phyloP scores from a whole-genome alignment of 2,888 invertebrate species.

The Abrostola tripartita region DNA sequence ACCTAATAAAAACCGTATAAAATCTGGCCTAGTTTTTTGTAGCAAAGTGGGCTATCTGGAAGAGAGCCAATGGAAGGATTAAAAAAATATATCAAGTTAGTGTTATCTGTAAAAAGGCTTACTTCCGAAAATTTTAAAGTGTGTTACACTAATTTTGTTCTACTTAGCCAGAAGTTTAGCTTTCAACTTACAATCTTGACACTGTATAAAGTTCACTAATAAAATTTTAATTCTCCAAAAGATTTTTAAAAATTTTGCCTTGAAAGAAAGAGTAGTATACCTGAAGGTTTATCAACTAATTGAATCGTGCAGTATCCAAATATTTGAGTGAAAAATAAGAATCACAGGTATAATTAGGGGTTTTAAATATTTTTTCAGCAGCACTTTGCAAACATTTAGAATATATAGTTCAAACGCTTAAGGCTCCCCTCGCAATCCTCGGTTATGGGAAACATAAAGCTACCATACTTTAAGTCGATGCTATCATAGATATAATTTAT shows the following conservation, averaged over 20 bases:
- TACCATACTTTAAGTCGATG: slow-evolving; percentile 74
- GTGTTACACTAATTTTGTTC: not conserved
- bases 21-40: not conserved
- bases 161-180: not conserved
- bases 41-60: not conserved
- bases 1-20: not conserved
- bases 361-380: not conserved
- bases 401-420: slow-evolving; percentile 29
- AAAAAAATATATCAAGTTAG: not conserved
- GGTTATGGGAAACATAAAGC: slow-evolving; percentile 60
- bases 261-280: no score
- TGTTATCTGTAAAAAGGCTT: not conserved
- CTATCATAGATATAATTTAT: slow-evolving; percentile 81
- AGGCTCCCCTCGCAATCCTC: slow-evolving; percentile 32
- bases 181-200: no score
- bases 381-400: slow-evolving; percentile 1
- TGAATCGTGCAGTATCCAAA: no score
- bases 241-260: no score
- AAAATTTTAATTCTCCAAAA: no score
- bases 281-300: no score
- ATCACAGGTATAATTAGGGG: not conserved
- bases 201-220: no score
- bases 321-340: no score
- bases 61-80: not conserved
- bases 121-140: not conserved